Base-by-base conservation (phyloP, 1,140 invertebrate species). In the Leptonema lineaticorne region DNA sequence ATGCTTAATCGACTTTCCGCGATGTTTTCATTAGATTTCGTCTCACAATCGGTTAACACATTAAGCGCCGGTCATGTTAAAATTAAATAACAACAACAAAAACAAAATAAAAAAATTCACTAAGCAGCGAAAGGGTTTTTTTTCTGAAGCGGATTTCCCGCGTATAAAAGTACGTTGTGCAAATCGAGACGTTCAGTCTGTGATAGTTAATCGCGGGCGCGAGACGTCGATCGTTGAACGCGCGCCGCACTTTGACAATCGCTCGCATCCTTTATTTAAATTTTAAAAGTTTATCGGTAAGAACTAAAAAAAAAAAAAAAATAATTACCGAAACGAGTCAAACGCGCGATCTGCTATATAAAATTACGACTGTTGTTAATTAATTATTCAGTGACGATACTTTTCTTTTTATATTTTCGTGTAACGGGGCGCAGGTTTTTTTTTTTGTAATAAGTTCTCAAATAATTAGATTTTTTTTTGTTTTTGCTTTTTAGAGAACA, bases 111-210 rank as follows among this genome's bases (percentile, higher is more conserved):
- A 18, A 26, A 7, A 53, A 7, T 14, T 26, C 8, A 14, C 50
- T 9, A 7, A 53, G 20, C 50, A 14, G 50, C 27, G 50, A 53
- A 53, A 53, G 50, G 50, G 50, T 53, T 53, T n/a, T n/a, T n/a
- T n/a, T n/a, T n/a, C n/a, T n/a, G 27, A 53, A 53, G 50, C 50
- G 50, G 50, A 53, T 53, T 53, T 53, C 50, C 50, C 50, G 50
- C 50, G 50, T 53, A 53, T 53, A 53, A 26, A 53, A 53, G 50
- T 26, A 3, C n/a, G n/a, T n/a, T n/a, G n/a, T n/a, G n/a, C n/a
- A n/a, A n/a, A n/a, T n/a, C n/a, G n/a, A n/a, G n/a, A n/a, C n/a
- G n/a, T n/a, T n/a, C n/a, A n/a, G n/a, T n/a, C n/a, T n/a, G 50
- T 24, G 6, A 8, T 53, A 24, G 18, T 53, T 18, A 11, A 24